Evolutionary conservation across 2,888 invertebrate genomes (phyloP).

Genomic region (Protonemura montana): DNA sequence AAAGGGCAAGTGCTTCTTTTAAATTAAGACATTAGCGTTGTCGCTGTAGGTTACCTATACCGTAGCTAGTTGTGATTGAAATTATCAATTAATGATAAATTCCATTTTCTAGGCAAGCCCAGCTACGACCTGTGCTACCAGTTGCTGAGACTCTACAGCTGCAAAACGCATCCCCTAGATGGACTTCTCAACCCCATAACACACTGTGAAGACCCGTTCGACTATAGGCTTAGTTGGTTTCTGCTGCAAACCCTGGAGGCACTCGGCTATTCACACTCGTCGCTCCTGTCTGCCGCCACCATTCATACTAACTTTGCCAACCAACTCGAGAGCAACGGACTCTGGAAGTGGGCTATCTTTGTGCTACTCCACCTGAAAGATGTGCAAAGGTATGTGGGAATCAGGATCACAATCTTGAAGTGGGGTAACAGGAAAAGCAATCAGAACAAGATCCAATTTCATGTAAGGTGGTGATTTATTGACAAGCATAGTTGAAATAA

Average conservation of each 20-base stretch:
- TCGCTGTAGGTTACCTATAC: no score
- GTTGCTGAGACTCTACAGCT: constrained; percentile 78
- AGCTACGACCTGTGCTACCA: constrained; percentile 81
- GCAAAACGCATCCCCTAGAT: constrained; percentile 70
- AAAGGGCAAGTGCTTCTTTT: no score
- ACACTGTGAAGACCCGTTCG: constrained; percentile 80
- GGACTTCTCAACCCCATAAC: constrained; percentile 75
- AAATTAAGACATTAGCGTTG: no score
- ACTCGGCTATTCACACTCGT: constrained; percentile 71
- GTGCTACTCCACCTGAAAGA: constrained; percentile 75
- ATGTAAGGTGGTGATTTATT: no score
- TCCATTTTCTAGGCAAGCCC: constrained; percentile 53
- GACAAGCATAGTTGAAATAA: no score
- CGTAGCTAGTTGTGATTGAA: no score
- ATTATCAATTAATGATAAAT: no score
- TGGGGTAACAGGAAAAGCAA: no score
- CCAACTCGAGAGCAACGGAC: constrained; percentile 81
- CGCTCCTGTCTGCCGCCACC: constrained; percentile 65
- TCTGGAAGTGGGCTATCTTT: constrained; percentile 89
- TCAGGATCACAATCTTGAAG: no score
- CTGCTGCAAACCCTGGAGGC: constrained; percentile 72
- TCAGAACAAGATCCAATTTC: no score
- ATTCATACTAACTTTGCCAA: constrained; percentile 77
- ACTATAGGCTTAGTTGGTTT: constrained; percentile 85
- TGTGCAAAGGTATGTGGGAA: neutral